Evolutionary conservation across 2,888 invertebrate species (phyloP), one percentile per base, ranked within the genome.

Genomic region (Machimus rusticus): DNA sequence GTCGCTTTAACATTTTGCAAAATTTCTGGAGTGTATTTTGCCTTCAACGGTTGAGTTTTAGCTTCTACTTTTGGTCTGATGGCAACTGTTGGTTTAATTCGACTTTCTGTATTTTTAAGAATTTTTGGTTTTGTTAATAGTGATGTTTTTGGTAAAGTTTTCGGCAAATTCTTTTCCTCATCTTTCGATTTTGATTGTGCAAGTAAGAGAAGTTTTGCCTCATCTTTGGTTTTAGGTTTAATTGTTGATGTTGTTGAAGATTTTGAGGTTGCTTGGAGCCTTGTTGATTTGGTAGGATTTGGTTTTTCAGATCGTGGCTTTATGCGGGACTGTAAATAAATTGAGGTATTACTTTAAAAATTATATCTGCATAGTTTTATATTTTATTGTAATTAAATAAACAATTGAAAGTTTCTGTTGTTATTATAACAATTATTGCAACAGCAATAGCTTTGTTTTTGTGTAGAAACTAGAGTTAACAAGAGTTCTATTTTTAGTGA

Each of bases 121-220:
- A 34, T 14, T n/a, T 31, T 55, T 19, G 37, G 8, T 55, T 76
- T 74, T 14, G 43, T 74, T 8, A 19, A 57, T 78, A 37, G n/a
- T 37, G 76, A 37, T 19, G 76, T 76, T 23, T 9, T 88, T 87
- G 81, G 88, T 89, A 85, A 89, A 81, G 82, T 87, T 90, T 87
- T 88, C 88, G 88, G 84, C 88, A 19, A 39, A 39, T 74, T 23
- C 16, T 74, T 39, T 23, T 39, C 37, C 66, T 85, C 34, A 14
- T 85, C 39, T 46, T 34, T 84, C 57, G 1, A 8, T 19, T 82
- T 87, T 74, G 19, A 51, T 66, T 37, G 43, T 9, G 76, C 39
- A 28, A 34, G 31, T 74, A 74, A 34, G 14, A 34, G 46, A 9
- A 5, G 57, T 28, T 78, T 86, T 31, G 51, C n/a, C 28, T 77